phyloP scores from a whole-genome alignment of 2,797 vertebrate genomes.

The Novumbra hubbsi region DNA sequence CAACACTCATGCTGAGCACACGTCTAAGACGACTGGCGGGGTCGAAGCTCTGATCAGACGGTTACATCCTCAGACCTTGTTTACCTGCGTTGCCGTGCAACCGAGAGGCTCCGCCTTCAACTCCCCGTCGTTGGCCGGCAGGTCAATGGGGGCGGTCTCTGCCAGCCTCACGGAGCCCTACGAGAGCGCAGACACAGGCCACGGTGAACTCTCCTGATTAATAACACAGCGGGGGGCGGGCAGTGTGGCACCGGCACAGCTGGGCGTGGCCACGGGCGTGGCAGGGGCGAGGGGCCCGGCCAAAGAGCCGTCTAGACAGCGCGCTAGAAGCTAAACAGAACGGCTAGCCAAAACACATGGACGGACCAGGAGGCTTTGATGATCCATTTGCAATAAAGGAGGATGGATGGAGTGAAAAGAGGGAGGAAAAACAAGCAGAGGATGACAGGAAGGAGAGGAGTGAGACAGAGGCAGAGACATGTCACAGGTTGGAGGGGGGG shows the following conservation, averaged over 20 bases:
- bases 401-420: not conserved
- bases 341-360: not conserved
- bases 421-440: not conserved
- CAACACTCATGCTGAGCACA: no score
- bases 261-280: not conserved
- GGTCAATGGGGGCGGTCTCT: conserved; percentile 67
- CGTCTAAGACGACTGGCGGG: no score
- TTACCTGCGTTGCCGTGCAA: conserved; percentile 44
- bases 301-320: not conserved
- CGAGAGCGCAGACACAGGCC: conserved; percentile 22
- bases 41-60: not conserved
- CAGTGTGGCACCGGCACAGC: not conserved
- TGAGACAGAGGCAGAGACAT: not conserved
- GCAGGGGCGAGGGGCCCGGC: not conserved
- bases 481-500: not conserved
- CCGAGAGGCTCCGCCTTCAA: conserved; percentile 65
- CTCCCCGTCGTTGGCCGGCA: conserved; percentile 58
- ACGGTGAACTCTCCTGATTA: not conserved
- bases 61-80: not conserved
- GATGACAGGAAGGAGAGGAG: not conserved
- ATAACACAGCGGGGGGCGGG: not conserved
- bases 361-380: not conserved
- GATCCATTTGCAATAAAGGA: not conserved
- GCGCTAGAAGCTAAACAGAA: not conserved
- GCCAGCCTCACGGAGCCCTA: conserved; percentile 82